Evolutionary conservation across 2,797 vertebrate genomes (phyloP).

Genomic region (Halcyon smyrnensis): DNA sequence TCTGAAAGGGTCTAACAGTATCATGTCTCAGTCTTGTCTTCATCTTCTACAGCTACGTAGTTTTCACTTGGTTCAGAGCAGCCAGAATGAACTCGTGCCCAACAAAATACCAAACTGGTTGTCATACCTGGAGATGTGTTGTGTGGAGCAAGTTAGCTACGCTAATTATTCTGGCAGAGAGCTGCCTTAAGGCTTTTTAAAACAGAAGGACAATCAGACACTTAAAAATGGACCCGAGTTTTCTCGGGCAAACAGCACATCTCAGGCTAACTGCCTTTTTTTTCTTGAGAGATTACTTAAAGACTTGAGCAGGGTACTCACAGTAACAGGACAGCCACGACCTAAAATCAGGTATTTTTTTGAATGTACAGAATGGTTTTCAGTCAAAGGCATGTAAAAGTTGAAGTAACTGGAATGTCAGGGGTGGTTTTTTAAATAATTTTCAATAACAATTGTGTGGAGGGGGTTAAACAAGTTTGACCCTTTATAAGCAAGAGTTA

Average conservation of each 20-base stretch:
- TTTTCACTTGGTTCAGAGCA: background rate
- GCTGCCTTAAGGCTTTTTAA: background rate
- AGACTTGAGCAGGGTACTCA: background rate
- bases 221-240: background rate
- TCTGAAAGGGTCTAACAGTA: background rate
- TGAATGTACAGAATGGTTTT: background rate
- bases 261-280: background rate
- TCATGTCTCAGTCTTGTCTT: background rate
- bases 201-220: background rate
- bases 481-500: background rate
- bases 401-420: background rate
- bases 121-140: background rate
- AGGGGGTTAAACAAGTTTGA: background rate
- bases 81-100: background rate
- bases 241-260: background rate
- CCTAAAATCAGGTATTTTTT: background rate
- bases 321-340: background rate
- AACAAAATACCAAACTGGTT: background rate
- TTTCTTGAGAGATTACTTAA: background rate
- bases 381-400: background rate
- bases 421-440: accelerated
- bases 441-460: background rate
- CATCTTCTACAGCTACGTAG: background rate
- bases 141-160: background rate
- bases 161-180: background rate